Base-by-base conservation (phyloP, 1,140 invertebrate species). In the Aphaenogaster rudis region DNA sequence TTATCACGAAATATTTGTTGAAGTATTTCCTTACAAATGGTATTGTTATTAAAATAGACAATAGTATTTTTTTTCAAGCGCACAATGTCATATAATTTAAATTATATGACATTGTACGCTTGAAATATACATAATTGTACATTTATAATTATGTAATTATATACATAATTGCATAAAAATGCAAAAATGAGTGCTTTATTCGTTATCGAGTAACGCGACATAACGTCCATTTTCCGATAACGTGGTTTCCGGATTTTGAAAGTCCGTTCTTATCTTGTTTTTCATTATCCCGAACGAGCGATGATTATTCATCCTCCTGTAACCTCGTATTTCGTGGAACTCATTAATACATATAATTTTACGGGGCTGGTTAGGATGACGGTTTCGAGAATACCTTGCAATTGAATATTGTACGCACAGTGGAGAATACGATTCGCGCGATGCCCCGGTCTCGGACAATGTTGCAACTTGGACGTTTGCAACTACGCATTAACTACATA, bases 401-500 rank as follows among this genome's bases (percentile, higher is more conserved):
- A 72, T 57, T 76, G 52, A 74, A 42, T 57, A 54, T 81, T 15
- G 17, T 50, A 11, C 11, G 33, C 15, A 57, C 39, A 33, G 2
- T 5, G 28, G 15, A 48, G 42, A 48, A 82, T 63, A 61, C 74
- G 74, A 82, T 82, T 71, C 42, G 11, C 15, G 64, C 50, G n/a
- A 4, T 54, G 33, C 48, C 28, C 77, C 67, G n/a, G 64, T 82
- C 52, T 48, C 54, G 67, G 52, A 45, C 39, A 82, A 59, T 78
- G 63, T 72, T 48, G 36, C 48, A 82, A 72, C 67, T 82, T 33
- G 67, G 13, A 84, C 42, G 17, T 74, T 84, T 45, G 54, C 17
- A 74, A 63, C 33, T 71, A 11, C 8, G 33, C 33, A 63, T 74
- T 74, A 84, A 61, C 69, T 39, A 54, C 69, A 63, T 61, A 74